A percentile compares a stretch with the other conserved stretches of the same genome.
These are phyloP conservation scores for Dasypolia templi DNA, from an alignment of 2,888 invertebrate species.

Conservation along the genomic window DNA sequence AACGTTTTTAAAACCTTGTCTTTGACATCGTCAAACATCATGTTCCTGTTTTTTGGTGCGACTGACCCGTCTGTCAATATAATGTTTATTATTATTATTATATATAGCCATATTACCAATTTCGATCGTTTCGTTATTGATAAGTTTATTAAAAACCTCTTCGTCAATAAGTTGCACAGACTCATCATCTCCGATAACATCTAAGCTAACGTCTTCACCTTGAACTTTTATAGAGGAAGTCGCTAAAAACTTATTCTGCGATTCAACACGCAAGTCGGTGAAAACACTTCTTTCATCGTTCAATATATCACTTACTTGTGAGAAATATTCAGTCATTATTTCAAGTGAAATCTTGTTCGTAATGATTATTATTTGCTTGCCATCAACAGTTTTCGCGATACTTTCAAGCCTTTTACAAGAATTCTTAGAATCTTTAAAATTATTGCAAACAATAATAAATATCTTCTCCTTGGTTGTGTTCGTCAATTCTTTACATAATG, in stretches of 20 bases:
- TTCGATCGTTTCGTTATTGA: conserved; percentile 30
- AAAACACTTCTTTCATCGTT: conserved; percentile 25
- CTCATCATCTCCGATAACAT: conserved; percentile 29
- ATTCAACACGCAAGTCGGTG: conserved; percentile 34
- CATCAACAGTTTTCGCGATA: conserved; percentile 18
- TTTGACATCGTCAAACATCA: neutral
- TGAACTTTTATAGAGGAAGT: conserved; percentile 41
- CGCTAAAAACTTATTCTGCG: conserved; percentile 29
- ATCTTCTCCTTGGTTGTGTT: conserved; percentile 7
- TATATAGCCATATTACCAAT: neutral
- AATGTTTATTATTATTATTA: conserved; percentile 23
- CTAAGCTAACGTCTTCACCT: conserved; percentile 39
- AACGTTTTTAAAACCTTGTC: conserved; percentile 27
- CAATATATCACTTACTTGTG: neutral
- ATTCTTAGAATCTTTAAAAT: neutral
- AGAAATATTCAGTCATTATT: conserved; percentile 21
- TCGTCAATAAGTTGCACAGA: conserved; percentile 22
- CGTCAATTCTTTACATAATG: conserved; percentile 24
- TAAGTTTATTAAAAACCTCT: conserved; percentile 25
- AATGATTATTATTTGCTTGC: conserved; percentile 21
- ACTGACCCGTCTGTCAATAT: conserved; percentile 30
- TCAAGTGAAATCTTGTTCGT: conserved; percentile 8
- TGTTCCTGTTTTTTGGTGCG: neutral
- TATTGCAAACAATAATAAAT: conserved; percentile 26
- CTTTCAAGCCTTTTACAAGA: conserved; percentile 7